Base-by-base conservation (phyloP, 1,140 invertebrate species). In the Cydia strobilella region DNA sequence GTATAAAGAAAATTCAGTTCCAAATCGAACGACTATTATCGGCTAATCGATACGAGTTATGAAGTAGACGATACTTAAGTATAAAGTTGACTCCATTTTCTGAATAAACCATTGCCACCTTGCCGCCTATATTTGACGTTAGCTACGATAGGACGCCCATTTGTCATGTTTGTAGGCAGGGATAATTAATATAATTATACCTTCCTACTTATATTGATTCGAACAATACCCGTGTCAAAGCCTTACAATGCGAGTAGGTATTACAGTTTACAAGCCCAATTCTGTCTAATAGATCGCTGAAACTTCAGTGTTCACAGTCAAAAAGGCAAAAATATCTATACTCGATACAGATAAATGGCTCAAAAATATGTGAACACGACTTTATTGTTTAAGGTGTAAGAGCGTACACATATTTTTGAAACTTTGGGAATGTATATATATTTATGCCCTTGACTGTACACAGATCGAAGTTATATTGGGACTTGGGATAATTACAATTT, bases 91-190 rank as follows among this genome's bases (percentile, higher is more conserved):
- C 15, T 7, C 51, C 5, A 54, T 54, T 54, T 20, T 54, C 4
- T 54, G 51, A 54, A 54, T 54, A 54, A 54, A 54, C 51, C 6
- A 54, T 54, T 5, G 45, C 45, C 45, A 4, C 4, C 51, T 54
- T 0, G 45, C 45, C 45, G 3, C 4, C 51, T 54, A 54, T 54
- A 54, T 18, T 39, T 39, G 35, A 10, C 35, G 35, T 54, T 54
- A 54, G 13, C 15, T n/a, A 20, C 51, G 51, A 20, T n/a, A 54
- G 51, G n/a, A 18, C 15, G 51, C n/a, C 6, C 51, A 18, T 54
- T 54, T 54, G 51, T 54, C 51, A 54, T 54, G 51, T 20, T 54
- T 18, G 51, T 54, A 18, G 51, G 51, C 51, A 54, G 51, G 51
- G 51, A 54, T 18, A 54, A 54, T 54, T 54, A 54, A 54, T 54